Evolutionary conservation across 1,140 invertebrate genomes (phyloP).

Genomic region (Coelopa frigida): DNA sequence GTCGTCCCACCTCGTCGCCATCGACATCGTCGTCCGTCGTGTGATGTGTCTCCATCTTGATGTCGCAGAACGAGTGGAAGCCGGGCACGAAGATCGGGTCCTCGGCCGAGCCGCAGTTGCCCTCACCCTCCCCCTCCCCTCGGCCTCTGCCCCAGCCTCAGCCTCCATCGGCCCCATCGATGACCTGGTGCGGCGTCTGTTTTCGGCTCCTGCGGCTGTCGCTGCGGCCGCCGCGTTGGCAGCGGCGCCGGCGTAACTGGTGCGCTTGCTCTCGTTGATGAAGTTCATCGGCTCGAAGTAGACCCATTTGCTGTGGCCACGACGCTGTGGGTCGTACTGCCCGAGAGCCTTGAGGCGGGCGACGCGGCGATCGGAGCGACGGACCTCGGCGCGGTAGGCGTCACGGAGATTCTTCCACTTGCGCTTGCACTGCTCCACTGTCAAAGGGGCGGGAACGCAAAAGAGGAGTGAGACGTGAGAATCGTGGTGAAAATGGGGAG

Average conservation of each 20-base stretch:
- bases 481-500: too few species aligned
- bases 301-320: constrained; percentile 8
- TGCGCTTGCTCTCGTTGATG: constrained; percentile 6
- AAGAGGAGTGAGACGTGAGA: too few species aligned
- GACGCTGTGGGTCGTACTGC: background rate
- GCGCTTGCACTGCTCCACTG: constrained; percentile 13
- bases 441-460: too few species aligned
- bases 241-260: background rate
- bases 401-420: constrained; percentile 18
- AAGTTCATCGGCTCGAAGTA: constrained; percentile 15
- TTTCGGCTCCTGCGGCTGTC: too few species aligned
- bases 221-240: too few species aligned
- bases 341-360: constrained; percentile 1
- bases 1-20: too few species aligned
- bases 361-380: constrained; percentile 7
- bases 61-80: background rate
- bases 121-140: constrained; percentile 19
- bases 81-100: too few species aligned
- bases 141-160: too few species aligned
- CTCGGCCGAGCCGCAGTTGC: background rate
- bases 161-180: too few species aligned
- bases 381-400: constrained; percentile 16
- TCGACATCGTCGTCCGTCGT: constrained; percentile 11
- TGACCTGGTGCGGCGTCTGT: too few species aligned
- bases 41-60: constrained; percentile 7